These are phyloP conservation scores for Hemiscyllium ocellatum DNA, from an alignment of 2,113 vertebrate species.

Conservation along the genomic window DNA sequence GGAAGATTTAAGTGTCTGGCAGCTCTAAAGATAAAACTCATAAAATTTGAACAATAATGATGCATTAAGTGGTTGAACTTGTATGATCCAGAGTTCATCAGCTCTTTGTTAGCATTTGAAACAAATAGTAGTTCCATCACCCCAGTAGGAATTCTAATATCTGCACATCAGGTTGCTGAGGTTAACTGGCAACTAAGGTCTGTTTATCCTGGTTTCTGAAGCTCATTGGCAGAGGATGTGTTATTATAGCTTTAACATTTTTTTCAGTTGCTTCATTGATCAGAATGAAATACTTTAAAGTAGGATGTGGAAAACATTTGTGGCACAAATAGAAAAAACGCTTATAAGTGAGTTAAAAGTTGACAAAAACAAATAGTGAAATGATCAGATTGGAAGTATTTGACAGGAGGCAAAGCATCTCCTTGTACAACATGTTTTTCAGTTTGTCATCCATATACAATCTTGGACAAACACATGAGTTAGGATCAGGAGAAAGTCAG, in stretches of 20 bases:
- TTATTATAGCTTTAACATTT: neutral
- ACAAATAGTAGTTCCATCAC: conserved; percentile 18
- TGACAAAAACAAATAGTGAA: conserved; percentile 13
- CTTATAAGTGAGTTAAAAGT: neutral
- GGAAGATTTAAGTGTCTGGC: neutral
- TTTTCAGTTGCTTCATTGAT: neutral
- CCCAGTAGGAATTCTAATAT: neutral
- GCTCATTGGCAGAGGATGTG: neutral
- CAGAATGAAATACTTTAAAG: neutral
- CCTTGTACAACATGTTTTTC: neutral
- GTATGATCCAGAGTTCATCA: neutral
- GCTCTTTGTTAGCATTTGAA: conserved; percentile 30
- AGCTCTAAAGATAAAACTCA: neutral
- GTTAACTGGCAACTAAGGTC: conserved; percentile 16
- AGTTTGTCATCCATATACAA: neutral
- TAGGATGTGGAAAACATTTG: conserved; percentile 26
- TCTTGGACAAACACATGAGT: neutral
- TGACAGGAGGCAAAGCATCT: neutral
- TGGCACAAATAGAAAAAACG: neutral
- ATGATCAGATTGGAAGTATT: neutral
- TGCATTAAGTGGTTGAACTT: neutral
- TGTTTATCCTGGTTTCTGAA: conserved; percentile 1
- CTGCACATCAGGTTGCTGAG: neutral
- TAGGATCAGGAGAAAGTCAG: too few species aligned
- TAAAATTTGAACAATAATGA: neutral